Conservation (phyloP, 2,113 vertebrate genomes). For the Seriola dumerili region DNA sequence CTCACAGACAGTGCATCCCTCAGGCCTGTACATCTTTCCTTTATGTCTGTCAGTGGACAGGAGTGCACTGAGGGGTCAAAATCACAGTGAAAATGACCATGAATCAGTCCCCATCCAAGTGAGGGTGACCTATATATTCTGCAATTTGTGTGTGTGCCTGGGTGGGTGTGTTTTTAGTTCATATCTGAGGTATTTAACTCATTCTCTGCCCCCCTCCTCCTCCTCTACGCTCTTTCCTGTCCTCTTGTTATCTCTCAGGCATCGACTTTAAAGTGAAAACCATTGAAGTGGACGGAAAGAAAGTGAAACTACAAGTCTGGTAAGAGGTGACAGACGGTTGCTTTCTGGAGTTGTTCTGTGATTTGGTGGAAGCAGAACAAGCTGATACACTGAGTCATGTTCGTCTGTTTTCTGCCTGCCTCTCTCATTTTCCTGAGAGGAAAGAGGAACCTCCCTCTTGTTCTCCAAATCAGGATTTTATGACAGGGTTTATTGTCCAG, state of each 20-base stretch:
- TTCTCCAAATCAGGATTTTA: constrained; percentile 48
- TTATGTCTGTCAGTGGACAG: constrained; percentile 17
- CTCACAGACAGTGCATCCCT: background rate
- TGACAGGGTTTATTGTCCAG: constrained; percentile 42
- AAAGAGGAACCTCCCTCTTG: constrained; percentile 58
- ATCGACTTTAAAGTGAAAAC: constrained; percentile 98
- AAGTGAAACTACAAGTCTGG: constrained; percentile 97
- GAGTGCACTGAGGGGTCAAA: constrained; percentile 11
- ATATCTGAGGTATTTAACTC: constrained; percentile 49
- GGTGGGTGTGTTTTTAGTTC: constrained; percentile 30
- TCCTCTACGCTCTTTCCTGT: background rate
- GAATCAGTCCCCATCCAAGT: constrained; percentile 29
- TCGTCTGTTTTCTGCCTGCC: background rate
- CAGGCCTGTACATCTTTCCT: constrained; percentile 6
- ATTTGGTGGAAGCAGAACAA: constrained; percentile 1
- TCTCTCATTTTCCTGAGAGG: constrained; percentile 22
- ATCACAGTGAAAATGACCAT: constrained; percentile 22
- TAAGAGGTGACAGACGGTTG: constrained; percentile 71
- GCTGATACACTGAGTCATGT: background rate
- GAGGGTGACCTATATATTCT: constrained; percentile 64
- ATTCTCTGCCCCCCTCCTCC: constrained; percentile 24
- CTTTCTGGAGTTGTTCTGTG: constrained; percentile 6
- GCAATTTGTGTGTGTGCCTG: constrained; percentile 38
- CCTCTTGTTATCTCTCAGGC: constrained; percentile 77
- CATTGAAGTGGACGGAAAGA: constrained; percentile 93